Evolutionary conservation across 2,888 invertebrate species (phyloP).

Genomic region (Yponomeuta sedellus): DNA sequence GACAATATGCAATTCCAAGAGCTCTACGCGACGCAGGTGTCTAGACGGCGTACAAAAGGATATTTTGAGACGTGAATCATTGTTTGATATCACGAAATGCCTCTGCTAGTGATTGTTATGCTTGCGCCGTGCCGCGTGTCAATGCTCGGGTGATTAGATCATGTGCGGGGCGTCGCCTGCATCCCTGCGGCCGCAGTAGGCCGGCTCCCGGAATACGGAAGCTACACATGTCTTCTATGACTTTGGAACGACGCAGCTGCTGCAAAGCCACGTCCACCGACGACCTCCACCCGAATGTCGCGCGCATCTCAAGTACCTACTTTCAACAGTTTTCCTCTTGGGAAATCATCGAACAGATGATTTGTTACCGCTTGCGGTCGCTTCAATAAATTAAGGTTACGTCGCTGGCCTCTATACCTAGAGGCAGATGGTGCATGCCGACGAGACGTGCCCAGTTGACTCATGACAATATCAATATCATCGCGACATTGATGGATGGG

Average conservation of each 20-base stretch:
- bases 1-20: too few relatives aligned
- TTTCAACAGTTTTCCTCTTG: background rate
- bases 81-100: conserved; percentile 1
- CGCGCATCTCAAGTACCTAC: background rate
- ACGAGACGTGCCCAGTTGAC: background rate
- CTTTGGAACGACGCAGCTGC: background rate
- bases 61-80: background rate
- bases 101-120: background rate
- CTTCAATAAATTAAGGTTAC: background rate
- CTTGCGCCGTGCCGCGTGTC: background rate
- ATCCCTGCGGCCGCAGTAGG: too few relatives aligned
- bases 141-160: background rate
- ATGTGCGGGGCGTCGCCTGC: background rate
- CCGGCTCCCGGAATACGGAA: background rate
- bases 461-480: background rate
- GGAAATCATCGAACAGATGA: background rate
- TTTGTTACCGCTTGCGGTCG: background rate
- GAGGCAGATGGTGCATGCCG: background rate
- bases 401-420: background rate
- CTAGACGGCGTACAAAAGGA: background rate
- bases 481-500: background rate
- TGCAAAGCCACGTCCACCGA: background rate
- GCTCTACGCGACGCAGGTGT: too few relatives aligned
- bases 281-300: background rate
- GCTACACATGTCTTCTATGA: background rate